A percentile compares a stretch with the other conserved stretches of the same genome.
Conservation (phyloP, 1,140 invertebrate species). For the Drosophila quadrilineata region DNA sequence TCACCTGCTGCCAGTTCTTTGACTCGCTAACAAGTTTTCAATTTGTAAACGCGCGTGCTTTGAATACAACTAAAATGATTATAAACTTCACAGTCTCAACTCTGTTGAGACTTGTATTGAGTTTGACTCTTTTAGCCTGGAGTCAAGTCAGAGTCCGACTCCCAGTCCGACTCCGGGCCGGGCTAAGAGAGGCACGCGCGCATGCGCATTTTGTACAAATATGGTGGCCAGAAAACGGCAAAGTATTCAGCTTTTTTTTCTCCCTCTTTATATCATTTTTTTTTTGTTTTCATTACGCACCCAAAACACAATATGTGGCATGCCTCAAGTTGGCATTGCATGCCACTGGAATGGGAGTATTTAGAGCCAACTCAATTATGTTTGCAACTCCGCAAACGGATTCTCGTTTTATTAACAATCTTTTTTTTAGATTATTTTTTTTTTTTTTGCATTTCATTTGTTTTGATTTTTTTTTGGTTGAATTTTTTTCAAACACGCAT, state of each 20-base stretch:
- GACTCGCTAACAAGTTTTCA: conserved; percentile 72
- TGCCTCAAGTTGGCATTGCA: conserved; percentile 1
- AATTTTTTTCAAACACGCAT: conserved; percentile 11
- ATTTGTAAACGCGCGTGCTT: conserved; percentile 78
- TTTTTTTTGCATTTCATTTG: conserved; percentile 22
- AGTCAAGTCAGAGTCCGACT: too few relatives aligned
- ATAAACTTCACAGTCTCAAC: too few relatives aligned
- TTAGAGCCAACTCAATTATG: conserved; percentile 39
- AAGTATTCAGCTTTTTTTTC: conserved; percentile 32
- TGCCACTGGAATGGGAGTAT: conserved; percentile 21
- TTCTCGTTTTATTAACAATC: too few relatives aligned
- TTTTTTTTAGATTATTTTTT: not conserved
- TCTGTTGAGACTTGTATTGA: too few relatives aligned
- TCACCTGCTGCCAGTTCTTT: conserved; percentile 33
- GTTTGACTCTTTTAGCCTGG: too few relatives aligned
- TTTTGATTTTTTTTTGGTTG: conserved; percentile 3
- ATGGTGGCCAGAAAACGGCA: conserved; percentile 54
- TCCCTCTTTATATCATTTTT: too few relatives aligned
- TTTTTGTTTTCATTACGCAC: conserved; percentile 42
- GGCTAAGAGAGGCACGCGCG: conserved; percentile 57
- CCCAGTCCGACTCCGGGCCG: too few relatives aligned
- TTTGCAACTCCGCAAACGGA: not conserved
- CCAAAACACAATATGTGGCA: conserved; percentile 17
- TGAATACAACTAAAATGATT: conserved; percentile 48
- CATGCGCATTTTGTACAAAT: conserved; percentile 51